Conservation (phyloP, 2,888 invertebrate genomes). For the Agriotes lineatus region DNA sequence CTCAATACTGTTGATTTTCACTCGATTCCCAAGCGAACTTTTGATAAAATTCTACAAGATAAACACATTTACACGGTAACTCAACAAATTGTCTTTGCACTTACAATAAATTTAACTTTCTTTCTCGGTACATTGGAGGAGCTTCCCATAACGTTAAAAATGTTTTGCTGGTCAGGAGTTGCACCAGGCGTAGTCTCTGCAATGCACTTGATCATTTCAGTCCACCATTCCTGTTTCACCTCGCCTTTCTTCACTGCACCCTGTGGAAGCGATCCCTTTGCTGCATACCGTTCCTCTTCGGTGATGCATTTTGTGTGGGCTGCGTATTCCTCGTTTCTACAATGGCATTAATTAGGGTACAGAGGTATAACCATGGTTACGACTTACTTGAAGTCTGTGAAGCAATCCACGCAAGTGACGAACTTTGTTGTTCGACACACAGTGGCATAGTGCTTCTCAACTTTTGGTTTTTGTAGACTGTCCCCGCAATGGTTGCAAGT, state of each 20-base stretch:
- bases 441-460: constrained; percentile 87
- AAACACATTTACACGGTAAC: constrained; percentile 13
- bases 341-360: constrained; percentile 1
- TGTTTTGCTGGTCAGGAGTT: constrained; percentile 63
- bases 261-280: constrained; percentile 81
- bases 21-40: constrained; percentile 71
- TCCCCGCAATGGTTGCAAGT: constrained; percentile 94
- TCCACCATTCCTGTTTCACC: constrained; percentile 88
- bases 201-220: constrained; percentile 77
- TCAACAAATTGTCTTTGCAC: background rate
- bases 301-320: constrained; percentile 87
- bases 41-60: constrained; percentile 74
- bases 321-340: constrained; percentile 80
- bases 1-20: constrained; percentile 72
- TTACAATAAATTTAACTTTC: constrained; percentile 37
- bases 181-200: constrained; percentile 71
- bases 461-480: constrained; percentile 90
- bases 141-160: constrained; percentile 22
- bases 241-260: constrained; percentile 84
- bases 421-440: constrained; percentile 78
- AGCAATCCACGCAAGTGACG: constrained; percentile 93
- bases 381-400: constrained; percentile 85
- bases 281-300: constrained; percentile 90
- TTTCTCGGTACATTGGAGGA: constrained; percentile 37
- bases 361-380: too few relatives aligned